phyloP scores from a whole-genome alignment of 2,797 vertebrate species.

The Lutra lutra region DNA sequence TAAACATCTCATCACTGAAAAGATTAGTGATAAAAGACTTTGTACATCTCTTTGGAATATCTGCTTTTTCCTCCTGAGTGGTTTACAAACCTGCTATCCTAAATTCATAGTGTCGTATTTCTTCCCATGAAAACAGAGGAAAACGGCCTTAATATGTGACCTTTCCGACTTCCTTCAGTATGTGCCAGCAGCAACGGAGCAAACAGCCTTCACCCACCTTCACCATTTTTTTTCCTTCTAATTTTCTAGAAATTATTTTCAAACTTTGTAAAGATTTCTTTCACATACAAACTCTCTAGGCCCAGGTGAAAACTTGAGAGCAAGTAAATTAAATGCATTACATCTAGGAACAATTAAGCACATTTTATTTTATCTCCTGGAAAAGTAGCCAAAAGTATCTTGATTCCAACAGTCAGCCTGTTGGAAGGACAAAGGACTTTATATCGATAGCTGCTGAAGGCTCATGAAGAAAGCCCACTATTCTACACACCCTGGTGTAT shows the following conservation, averaged over 20 bases:
- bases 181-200: no score
- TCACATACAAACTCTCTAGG: not conserved
- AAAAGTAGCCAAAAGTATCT: not conserved
- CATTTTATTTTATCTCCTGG: not conserved
- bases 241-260: not conserved
- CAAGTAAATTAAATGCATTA: not conserved
- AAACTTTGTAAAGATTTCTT: not conserved
- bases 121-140: not conserved
- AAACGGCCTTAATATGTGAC: no score
- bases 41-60: not conserved
- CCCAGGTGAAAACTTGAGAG: not conserved
- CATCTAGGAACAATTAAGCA: not conserved
- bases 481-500: no score
- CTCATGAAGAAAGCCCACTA: not conserved
- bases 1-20: not conserved
- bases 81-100: not conserved
- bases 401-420: not conserved
- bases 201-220: not conserved
- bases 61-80: not conserved
- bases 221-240: not conserved
- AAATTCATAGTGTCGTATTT: not conserved
- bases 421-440: not conserved
- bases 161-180: not conserved
- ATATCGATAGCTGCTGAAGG: not conserved
- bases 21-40: not conserved